These are phyloP conservation scores for Bubalus kerabau DNA, from an alignment of 2,113 vertebrate genomes.

Conservation along the genomic window DNA sequence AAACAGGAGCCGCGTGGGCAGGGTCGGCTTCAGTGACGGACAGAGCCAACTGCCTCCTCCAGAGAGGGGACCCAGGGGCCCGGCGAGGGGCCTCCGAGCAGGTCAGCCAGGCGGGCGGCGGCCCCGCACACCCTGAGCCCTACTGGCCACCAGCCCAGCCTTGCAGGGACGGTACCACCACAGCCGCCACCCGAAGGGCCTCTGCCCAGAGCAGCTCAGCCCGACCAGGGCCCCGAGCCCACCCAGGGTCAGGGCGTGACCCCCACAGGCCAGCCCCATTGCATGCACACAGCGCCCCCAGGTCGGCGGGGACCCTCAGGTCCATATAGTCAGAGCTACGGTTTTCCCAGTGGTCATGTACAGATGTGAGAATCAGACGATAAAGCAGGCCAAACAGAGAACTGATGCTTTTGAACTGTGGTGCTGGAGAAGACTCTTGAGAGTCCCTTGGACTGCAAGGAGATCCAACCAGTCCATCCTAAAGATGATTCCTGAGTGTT, in stretches of 20 bases:
- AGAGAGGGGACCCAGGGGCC: background rate
- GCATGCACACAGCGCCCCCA: fast-evolving
- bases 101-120: fast-evolving
- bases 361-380: background rate
- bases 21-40: background rate
- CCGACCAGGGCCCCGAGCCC: background rate
- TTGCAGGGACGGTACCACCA: background rate
- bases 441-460: background rate
- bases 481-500: fast-evolving
- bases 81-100: background rate
- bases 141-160: background rate
- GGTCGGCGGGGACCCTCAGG: background rate
- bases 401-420: fast-evolving
- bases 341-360: background rate
- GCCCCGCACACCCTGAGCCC: background rate
- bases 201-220: background rate
- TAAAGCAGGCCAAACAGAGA: background rate
- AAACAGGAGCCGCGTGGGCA: background rate
- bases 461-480: background rate
- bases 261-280: fast-evolving
- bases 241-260: background rate
- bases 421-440: background rate
- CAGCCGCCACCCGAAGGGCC: background rate
- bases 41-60: constrained; percentile 10
- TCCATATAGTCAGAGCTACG: fast-evolving